A percentile compares a stretch with the other conserved stretches of the same genome.
These are phyloP conservation scores for Lerista edwardsae DNA, from an alignment of 2,797 vertebrate genomes.

Conservation along the genomic window DNA sequence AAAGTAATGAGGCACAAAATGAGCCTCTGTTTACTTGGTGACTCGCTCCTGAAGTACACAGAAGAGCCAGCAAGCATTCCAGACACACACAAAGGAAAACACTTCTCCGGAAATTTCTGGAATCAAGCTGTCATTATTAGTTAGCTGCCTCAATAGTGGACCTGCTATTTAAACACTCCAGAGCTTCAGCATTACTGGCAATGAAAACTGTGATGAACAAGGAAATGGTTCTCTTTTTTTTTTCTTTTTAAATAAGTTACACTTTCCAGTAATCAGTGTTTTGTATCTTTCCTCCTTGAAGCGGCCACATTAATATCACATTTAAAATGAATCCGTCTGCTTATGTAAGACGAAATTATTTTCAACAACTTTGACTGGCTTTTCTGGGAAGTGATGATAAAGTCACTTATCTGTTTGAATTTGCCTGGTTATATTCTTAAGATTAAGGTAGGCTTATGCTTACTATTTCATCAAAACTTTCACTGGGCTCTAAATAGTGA, in stretches of 20 bases:
- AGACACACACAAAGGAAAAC: background rate
- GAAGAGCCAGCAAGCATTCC: background rate
- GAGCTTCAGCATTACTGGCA: background rate
- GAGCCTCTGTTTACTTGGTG: background rate
- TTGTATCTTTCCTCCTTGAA: background rate
- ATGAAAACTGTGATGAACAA: background rate
- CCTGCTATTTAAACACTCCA: background rate
- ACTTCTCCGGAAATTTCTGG: background rate
- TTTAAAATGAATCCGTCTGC: constrained; percentile 13
- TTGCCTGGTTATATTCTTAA: constrained; percentile 22
- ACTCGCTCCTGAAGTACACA: background rate
- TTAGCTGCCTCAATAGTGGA: background rate
- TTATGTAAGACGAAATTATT: constrained; percentile 10
- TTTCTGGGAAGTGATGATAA: constrained; percentile 37
- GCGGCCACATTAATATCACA: background rate
- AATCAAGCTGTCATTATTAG: background rate
- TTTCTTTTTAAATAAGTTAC: background rate
- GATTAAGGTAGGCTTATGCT: constrained; percentile 34
- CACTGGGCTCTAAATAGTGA: constrained; percentile 11
- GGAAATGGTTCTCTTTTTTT: background rate
- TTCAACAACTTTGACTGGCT: background rate
- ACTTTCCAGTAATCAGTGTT: background rate
- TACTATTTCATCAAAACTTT: constrained; percentile 30
- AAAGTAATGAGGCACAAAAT: background rate
- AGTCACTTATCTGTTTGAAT: constrained; percentile 35